A percentile compares a stretch with the other conserved stretches of the same genome.
Evolutionary conservation across 2,113 vertebrate genomes (phyloP).

Genomic region (Ovis aries): ARS-UI_Ramb_v3.0 NC_056079.1:38868001-38868500

Average conservation of each 20-base stretch:
- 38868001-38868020: background rate
- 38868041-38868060: background rate
- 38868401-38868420: background rate
- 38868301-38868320: background rate
- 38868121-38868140: background rate
- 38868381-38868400: background rate
- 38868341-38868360: background rate
- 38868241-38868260: too few relatives aligned
- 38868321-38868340: background rate
- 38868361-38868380: background rate
- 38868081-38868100: background rate
- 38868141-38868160: background rate
- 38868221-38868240: rapidly evolving
- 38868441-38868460: background rate
- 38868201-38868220: background rate
- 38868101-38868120: background rate
- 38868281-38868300: background rate
- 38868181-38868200: background rate
- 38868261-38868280: background rate
- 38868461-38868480: background rate
- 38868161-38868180: background rate
- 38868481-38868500: background rate
- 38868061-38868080: background rate
- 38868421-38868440: background rate
- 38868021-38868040: background rate